Base-by-base conservation (phyloP, 2,888 invertebrate genomes). In the Acholoe squamosa region DNA sequence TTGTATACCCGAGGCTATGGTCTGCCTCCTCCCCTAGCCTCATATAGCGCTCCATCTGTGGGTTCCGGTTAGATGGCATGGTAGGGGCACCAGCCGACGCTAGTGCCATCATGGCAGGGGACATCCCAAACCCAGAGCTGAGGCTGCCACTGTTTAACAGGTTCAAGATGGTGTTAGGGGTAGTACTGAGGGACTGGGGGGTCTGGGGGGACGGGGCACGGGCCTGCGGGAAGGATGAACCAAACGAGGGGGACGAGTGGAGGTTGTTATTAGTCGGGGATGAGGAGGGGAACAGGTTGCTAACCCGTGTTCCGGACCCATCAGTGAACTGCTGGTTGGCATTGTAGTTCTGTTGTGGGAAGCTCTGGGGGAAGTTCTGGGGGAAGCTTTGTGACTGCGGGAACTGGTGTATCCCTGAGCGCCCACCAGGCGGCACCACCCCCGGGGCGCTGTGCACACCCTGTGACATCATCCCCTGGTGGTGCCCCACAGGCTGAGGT, bases 141-240 rank as follows among this genome's bases (percentile, higher is more conserved):
- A 86, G 86, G 10, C 22, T 25, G 56, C 5, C 19, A 31, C 54
- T 31, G 86, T 33, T 33, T 1, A 86, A 54, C 5, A 86, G 86
- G 54, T 56, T 86, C 0, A 54, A 54, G 54, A 86, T 25, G 56
- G 86, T 16, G 54, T 52, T 54, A 0, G 61, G 61, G 34, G 61
- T 34, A 34, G 61, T 34, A 28, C 56, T 88, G 54, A 56, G n/a
- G 12, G 25, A 7, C 10, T 22, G 33, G 31, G 54, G 88, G 25
- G 61, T 89, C 31, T 89, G 67, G 28, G 88, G 88, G 51, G 88
- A 88, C 0, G 88, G 88, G n/a, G 88, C 88, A 1, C 88, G 51
- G 5, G 67, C 89, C 67, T 61, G 67, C 0, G 89, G 89, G 43
- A 89, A 89, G 12, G 89, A 54, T 12, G 86, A 51, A 10, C 86